Evolutionary conservation across 37 sponge, comb jelly and placozoan species (phyloP), one percentile per base, ranked within the genome.

Genomic region (Mnemiopsis leidyi): DNA sequence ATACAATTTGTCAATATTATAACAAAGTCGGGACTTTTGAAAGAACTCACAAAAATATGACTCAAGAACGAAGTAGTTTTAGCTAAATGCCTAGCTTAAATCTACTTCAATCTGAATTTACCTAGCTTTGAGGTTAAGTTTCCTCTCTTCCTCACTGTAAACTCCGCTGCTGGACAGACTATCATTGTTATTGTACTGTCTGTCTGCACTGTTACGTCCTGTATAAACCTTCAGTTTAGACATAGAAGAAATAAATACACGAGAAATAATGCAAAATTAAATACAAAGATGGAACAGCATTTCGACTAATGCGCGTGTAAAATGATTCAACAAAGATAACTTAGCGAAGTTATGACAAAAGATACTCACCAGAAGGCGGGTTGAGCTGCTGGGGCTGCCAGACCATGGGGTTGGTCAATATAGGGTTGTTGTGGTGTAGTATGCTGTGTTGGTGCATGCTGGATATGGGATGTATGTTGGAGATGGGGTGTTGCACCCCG

Each of bases 131-230:
- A 69, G 24, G 29, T 69, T 69, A 25, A 69, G 73, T 69, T 69
- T 69, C n/a, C 73, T 69, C 73, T 69, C 73, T 25, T 69, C 73
- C 73, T 69, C 73, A 25, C 73, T 69, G 73, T 69, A 69, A 5
- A 69, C 73, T 69, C 73, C 73, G n/a, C 73, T 69, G n/a, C 73
- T 69, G 9, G 73, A 69, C 21, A 69, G 21, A 69, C 73, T 69
- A 25, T 69, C 73, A 25, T 69, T 69, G n/a, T 69, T 69, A 28
- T 21, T 69, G 73, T 69, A 69, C 28, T 28, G 73, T 25, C 73
- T 21, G n/a, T 69, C 73, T 25, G 73, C 73, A 25, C 73, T 69
- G 73, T 69, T 69, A 28, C 73, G 24, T 69, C 73, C 73, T 69
- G 73, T 3, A 69, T n/a, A n/a, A n/a, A n/a, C n/a, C n/a, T n/a